Evolutionary conservation across 2,797 vertebrate species (phyloP).

Genomic region (Triplophysa bombifrons): DNA sequence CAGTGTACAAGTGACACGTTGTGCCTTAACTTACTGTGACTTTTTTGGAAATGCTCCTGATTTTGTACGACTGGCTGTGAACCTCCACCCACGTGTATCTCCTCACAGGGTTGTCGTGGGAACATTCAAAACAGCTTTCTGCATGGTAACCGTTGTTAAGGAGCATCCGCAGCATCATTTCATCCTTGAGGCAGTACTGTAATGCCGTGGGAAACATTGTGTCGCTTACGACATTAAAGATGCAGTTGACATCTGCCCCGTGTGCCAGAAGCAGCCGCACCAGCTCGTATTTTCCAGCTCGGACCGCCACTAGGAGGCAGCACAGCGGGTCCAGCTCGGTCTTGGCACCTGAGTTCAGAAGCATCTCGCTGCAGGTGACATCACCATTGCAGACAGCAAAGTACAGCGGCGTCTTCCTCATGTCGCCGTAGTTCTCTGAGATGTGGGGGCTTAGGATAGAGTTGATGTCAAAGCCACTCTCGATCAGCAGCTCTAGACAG

Average conservation of each 20-base stretch:
- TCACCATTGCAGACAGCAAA: conserved; percentile 85
- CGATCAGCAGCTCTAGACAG: conserved; percentile 83
- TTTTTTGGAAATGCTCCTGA: conserved; percentile 54
- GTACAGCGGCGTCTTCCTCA: conserved; percentile 79
- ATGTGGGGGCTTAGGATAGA: conserved; percentile 72
- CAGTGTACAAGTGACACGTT: background rate
- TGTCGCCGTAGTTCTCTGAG: conserved; percentile 80
- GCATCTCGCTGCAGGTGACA: conserved; percentile 76
- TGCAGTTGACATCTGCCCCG: conserved; percentile 85
- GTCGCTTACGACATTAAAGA: conserved; percentile 82
- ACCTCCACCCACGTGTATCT: conserved; percentile 60
- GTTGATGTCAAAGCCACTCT: conserved; percentile 81
- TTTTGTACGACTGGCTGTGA: conserved; percentile 58
- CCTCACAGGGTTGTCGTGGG: conserved; percentile 74
- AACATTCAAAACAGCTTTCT: conserved; percentile 85
- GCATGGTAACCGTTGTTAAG: conserved; percentile 84
- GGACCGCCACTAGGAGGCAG: conserved; percentile 83
- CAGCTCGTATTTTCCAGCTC: conserved; percentile 80
- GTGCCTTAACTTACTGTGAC: conserved; percentile 64
- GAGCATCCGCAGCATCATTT: conserved; percentile 83
- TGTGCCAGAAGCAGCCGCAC: conserved; percentile 81
- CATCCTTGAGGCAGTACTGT: conserved; percentile 84
- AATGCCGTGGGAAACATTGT: conserved; percentile 85
- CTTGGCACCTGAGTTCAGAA: conserved; percentile 79
- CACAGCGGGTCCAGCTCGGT: conserved; percentile 84